phyloP scores from a whole-genome alignment of 2,888 invertebrate species.

The Choreutis nemorana region DNA sequence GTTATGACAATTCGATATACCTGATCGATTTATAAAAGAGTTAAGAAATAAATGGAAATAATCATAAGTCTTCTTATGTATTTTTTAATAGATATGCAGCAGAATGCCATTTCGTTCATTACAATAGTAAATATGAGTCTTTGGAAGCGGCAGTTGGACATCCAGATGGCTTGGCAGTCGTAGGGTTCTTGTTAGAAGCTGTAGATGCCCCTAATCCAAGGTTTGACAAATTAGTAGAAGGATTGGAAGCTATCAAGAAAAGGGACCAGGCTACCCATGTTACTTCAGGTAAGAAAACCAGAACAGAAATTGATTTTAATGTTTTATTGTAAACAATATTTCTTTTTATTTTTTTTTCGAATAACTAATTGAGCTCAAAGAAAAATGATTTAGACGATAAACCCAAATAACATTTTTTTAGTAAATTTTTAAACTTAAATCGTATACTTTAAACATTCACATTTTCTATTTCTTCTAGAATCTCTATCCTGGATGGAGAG shows the following conservation, averaged over 20 bases:
- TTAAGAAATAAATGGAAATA: no score
- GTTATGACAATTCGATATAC: no score
- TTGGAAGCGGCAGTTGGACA: conserved; percentile 71
- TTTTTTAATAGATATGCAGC: conserved; percentile 73
- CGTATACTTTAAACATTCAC: no score
- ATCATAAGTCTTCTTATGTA: no score
- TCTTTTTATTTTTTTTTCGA: not conserved
- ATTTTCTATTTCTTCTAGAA: no score
- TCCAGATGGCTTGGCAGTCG: conserved; percentile 75
- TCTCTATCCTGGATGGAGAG: conserved; percentile 74
- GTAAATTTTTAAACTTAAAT: no score
- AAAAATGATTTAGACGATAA: no score
- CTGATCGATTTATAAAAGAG: no score
- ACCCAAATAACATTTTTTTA: no score
- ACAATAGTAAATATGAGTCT: conserved; percentile 72
- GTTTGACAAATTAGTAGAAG: conserved; percentile 67
- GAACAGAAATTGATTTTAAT: no score
- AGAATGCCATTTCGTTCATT: conserved; percentile 83
- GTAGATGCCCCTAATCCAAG: conserved; percentile 67
- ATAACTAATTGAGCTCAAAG: no score
- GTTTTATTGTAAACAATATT: no score
- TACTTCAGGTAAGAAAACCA: conserved; percentile 31
- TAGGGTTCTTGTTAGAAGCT: conserved; percentile 72
- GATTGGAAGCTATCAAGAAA: conserved; percentile 46
- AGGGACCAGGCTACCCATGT: conserved; percentile 37